phyloP scores from a whole-genome alignment of 2,888 invertebrate species.

The Pyrrhosoma nymphula region DNA sequence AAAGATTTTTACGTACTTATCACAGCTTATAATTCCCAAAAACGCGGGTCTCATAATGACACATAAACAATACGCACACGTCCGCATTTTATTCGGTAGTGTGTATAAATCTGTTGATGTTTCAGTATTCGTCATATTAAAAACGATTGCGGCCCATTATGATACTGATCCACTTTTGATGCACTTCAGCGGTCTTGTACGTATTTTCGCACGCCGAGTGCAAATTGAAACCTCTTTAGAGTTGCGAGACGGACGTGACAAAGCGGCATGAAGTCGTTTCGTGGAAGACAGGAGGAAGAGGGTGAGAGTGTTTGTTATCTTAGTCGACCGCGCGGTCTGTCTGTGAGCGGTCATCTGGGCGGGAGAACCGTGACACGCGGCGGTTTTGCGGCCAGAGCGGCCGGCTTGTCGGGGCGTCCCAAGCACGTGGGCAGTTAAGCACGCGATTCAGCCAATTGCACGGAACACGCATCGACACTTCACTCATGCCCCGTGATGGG shows the following conservation, averaged over 20 bases:
- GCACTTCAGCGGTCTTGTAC: too few relatives aligned
- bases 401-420: not conserved
- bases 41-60: too few relatives aligned
- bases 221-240: not conserved
- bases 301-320: not conserved
- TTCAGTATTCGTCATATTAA: too few relatives aligned
- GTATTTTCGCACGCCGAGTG: not conserved
- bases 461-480: constrained; percentile 12
- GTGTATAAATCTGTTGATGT: too few relatives aligned
- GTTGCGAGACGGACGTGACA: not conserved
- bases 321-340: not conserved
- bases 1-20: too few relatives aligned
- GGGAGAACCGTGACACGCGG: not conserved
- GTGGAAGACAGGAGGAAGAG: not conserved
- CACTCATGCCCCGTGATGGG: not conserved
- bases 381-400: not conserved
- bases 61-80: too few relatives aligned
- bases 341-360: not conserved
- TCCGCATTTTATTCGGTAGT: too few relatives aligned
- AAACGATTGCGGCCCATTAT: too few relatives aligned
- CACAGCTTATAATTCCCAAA: too few relatives aligned
- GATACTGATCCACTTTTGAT: too few relatives aligned
- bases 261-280: not conserved
- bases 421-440: not conserved
- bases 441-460: not conserved